These are phyloP conservation scores for Gadus macrocephalus DNA, from an alignment of 2,113 vertebrate genomes.

Conservation along the genomic window DNA sequence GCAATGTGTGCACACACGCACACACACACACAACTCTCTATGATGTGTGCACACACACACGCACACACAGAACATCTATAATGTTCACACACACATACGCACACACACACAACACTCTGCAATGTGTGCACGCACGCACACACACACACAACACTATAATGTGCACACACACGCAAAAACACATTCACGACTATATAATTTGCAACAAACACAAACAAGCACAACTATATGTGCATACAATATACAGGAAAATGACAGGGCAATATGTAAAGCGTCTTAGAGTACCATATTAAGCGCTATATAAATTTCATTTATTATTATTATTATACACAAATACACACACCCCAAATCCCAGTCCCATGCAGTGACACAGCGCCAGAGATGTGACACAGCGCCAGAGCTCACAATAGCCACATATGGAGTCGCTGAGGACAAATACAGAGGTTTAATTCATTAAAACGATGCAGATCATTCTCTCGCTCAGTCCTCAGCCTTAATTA, in stretches of 20 bases:
- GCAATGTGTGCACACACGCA: constrained; percentile 31
- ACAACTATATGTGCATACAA: no score
- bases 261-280: no score
- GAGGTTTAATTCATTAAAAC: constrained; percentile 56
- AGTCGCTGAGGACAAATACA: neutral
- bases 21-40: constrained; percentile 8
- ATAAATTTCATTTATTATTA: no score
- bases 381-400: no score
- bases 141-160: neutral
- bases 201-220: no score
- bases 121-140: constrained; percentile 1
- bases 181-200: no score
- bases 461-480: constrained; percentile 43
- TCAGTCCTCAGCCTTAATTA: constrained; percentile 57
- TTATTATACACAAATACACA: no score
- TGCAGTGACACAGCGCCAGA: no score
- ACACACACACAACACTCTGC: constrained; percentile 6
- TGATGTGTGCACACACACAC: neutral
- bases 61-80: constrained; percentile 17
- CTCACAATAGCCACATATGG: neutral
- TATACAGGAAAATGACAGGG: no score
- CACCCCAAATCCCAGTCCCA: no score
- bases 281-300: no score
- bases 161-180: no score
- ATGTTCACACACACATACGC: constrained; percentile 7